Evolutionary conservation across 2,888 invertebrate genomes (phyloP), one percentile per base, ranked within the genome.

Genomic region (Quadroppia sp.): DNA sequence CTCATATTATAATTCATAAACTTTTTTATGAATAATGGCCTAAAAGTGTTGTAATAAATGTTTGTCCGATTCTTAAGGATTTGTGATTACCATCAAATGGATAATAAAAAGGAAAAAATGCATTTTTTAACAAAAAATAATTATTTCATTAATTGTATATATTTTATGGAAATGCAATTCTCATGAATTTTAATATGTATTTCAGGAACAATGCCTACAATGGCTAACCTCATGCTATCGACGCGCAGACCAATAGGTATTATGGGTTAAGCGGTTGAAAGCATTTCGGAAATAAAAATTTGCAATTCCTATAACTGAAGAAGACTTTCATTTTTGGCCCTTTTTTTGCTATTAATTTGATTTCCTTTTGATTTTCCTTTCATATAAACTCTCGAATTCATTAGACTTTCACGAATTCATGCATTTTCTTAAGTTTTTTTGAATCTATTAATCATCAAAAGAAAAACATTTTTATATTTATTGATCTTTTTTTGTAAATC

Each of bases 191-290:
- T 67, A 32, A 25, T 42, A 9, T 45, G 17, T 23, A n/a, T 70
- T 76, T 75, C 76, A 45, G 92, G 92, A 6, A 89, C 92, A 67
- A 90, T 93, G 88, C 90, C 93, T 0, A 85, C 91, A 0, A 89
- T 91, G 86, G 91, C 93, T 13, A 88, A 90, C 50, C 85, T 94
- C 17, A 87, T 93, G 84, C 83, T 94, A 73, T 87, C 88, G 15
- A 89, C 93, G 0, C 83, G 87, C 9, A 84, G 92, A 36, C 89
- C 92, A 0, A 87, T 94, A 67, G 89, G 71, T 71, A 71, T 45
- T 42, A 50, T 71, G 23, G 48, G 40, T 64, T 64, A 64, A 64
- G n/a, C 64, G n/a, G n/a, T 50, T 50, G n/a, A 15, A 50, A 50
- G 50, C 20, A n/a, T 20, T n/a, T n/a, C 50, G 50, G 50, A 50